A percentile compares a stretch with the other conserved stretches of the same genome.
phyloP scores from a whole-genome alignment of 1,140 invertebrate genomes.

The Drosophila carrolli region DNA sequence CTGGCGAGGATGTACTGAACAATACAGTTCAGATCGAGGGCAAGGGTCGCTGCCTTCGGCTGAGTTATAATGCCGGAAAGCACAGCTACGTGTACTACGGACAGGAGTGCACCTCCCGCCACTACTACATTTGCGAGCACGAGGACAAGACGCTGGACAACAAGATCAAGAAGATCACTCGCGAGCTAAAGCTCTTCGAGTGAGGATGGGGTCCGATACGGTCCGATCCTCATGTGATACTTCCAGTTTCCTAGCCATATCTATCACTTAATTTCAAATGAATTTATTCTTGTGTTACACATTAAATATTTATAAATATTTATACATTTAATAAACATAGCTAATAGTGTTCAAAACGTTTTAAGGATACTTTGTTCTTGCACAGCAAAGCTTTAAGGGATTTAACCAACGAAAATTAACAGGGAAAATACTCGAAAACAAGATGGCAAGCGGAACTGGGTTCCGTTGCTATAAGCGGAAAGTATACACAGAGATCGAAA shows the following conservation, averaged over 20 bases:
- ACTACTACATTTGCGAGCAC: conserved; percentile 89
- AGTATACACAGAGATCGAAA: conserved; percentile 61
- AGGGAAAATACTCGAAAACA: background rate
- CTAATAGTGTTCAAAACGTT: conserved; percentile 62
- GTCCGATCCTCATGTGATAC: conserved; percentile 37
- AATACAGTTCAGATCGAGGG: conserved; percentile 85
- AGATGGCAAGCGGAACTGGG: conserved; percentile 15
- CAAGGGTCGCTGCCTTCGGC: conserved; percentile 87
- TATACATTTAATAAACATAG: conserved; percentile 69
- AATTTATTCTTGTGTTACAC: conserved; percentile 74
- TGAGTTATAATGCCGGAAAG: conserved; percentile 87
- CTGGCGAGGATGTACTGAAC: conserved; percentile 62
- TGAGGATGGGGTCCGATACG: conserved; percentile 29
- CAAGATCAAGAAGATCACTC: conserved; percentile 87
- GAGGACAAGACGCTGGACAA: conserved; percentile 89
- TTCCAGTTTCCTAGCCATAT: conserved; percentile 48
- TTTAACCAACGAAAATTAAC: conserved; percentile 8
- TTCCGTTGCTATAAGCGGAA: conserved; percentile 44
- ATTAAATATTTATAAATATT: conserved; percentile 76
- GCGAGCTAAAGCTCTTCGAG: conserved; percentile 82
- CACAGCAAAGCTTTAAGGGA: conserved; percentile 49
- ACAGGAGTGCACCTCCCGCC: conserved; percentile 88
- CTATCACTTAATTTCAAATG: conserved; percentile 63
- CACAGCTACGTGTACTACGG: conserved; percentile 89
- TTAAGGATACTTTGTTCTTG: conserved; percentile 62